Evolutionary conservation across 2,113 vertebrate species (phyloP).

Genomic region (Brachypteracias leptosomus): DNA sequence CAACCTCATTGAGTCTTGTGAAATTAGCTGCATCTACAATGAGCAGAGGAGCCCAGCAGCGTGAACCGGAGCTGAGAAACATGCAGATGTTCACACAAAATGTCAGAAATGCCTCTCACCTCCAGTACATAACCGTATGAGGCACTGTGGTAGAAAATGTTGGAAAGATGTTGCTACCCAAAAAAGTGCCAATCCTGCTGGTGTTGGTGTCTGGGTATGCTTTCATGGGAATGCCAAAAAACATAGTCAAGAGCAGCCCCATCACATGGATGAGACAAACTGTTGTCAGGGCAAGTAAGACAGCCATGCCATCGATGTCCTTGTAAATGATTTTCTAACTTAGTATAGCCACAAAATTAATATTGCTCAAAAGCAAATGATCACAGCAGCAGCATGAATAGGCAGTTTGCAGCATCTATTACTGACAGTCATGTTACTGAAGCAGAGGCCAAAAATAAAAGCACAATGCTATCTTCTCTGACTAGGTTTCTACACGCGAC

Average conservation of each 20-base stretch:
- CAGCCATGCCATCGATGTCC: neutral
- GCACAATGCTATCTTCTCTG: neutral
- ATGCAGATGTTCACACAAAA: neutral
- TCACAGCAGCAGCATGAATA: neutral
- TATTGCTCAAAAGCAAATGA: neutral
- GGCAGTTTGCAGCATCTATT: neutral
- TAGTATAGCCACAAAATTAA: neutral
- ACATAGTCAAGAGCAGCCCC: neutral
- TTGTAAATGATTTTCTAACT: neutral
- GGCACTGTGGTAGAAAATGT: neutral
- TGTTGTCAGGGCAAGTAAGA: neutral
- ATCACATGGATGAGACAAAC: fast-evolving
- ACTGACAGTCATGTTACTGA: neutral
- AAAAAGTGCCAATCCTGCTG: neutral
- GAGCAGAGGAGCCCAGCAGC: neutral
- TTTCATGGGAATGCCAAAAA: neutral
- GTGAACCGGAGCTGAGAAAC: fast-evolving
- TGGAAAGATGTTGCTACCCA: neutral
- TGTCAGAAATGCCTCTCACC: fast-evolving
- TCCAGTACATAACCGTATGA: neutral
- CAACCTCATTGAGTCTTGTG: neutral
- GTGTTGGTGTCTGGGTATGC: neutral
- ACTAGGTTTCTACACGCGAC: fast-evolving
- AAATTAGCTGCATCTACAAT: neutral
- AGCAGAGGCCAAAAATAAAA: conserved; percentile 2